phyloP scores from a whole-genome alignment of 1,140 invertebrate genomes.

The Brachystomella parvula region DNA sequence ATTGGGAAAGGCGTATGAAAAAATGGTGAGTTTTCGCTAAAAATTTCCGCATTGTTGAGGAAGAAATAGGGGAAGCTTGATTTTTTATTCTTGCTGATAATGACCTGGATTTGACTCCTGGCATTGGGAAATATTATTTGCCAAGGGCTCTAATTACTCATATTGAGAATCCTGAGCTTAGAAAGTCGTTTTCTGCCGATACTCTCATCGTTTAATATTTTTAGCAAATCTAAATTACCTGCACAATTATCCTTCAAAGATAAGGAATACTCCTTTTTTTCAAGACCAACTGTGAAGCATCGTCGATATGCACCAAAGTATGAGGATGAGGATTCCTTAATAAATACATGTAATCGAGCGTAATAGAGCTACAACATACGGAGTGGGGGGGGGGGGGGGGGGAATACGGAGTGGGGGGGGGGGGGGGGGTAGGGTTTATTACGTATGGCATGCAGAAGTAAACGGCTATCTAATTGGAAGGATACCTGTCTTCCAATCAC shows the following conservation, averaged over 20 bases:
- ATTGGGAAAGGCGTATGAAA: no score
- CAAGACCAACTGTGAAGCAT: not conserved
- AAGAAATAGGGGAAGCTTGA: not conserved
- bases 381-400: no score
- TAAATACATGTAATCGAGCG: no score
- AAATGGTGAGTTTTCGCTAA: no score
- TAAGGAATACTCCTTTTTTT: not conserved
- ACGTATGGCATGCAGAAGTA: no score
- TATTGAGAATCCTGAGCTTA: not conserved
- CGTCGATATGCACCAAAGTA: no score
- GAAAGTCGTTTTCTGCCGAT: not conserved
- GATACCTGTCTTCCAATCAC: no score
- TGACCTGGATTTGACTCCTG: not conserved
- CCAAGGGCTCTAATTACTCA: not conserved
- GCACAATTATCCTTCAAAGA: not conserved
- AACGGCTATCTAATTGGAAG: no score
- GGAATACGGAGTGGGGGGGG: no score
- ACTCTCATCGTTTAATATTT: not conserved
- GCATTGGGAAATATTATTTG: not conserved
- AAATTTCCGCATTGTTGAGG: not conserved
- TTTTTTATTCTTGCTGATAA: constrained; percentile 3
- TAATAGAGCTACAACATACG: no score
- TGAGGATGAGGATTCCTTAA: no score
- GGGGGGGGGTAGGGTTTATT: no score
- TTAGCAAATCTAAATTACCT: not conserved